Conservation (phyloP, 1,140 invertebrate genomes). For the Cotesia vestalis region DNA sequence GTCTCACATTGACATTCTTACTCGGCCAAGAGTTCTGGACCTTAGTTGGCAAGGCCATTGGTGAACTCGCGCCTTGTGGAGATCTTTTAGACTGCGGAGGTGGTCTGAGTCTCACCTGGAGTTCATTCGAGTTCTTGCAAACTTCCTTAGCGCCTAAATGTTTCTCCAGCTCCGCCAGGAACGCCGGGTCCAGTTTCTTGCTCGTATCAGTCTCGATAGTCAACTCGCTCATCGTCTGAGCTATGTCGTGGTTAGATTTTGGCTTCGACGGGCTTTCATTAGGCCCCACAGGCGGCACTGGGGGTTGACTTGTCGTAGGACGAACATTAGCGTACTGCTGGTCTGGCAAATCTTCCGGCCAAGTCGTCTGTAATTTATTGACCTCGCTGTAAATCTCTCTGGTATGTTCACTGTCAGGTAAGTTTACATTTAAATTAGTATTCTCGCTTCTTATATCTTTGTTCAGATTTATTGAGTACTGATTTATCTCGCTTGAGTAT, state of each 20-base stretch:
- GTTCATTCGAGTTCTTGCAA: constrained; percentile 62
- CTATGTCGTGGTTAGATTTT: constrained; percentile 56
- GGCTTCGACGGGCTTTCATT: constrained; percentile 55
- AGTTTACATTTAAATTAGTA: constrained; percentile 52
- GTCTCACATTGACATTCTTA: constrained; percentile 54
- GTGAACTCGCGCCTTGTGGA: constrained; percentile 39
- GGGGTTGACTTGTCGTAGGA: constrained; percentile 31
- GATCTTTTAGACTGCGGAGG: constrained; percentile 59
- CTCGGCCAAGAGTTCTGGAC: constrained; percentile 58
- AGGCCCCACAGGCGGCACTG: constrained; percentile 47
- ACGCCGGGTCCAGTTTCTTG: constrained; percentile 67
- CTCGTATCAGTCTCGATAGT: constrained; percentile 48
- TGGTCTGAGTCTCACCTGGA: constrained; percentile 53
- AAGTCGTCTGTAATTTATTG: constrained; percentile 42
- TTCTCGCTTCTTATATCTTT: constrained; percentile 46
- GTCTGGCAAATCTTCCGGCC: constrained; percentile 57
- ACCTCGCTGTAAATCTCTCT: constrained; percentile 56
- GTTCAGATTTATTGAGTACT: constrained; percentile 45
- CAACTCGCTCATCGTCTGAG: constrained; percentile 55
- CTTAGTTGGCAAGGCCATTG: constrained; percentile 45
- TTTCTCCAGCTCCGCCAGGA: constrained; percentile 72
- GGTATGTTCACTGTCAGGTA: constrained; percentile 37
- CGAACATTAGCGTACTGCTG: constrained; percentile 33
- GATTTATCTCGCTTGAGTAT: constrained; percentile 32
- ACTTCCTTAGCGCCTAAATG: constrained; percentile 68